Evolutionary conservation across 2,888 invertebrate genomes (phyloP).

Genomic region (Euproctis similis): DNA sequence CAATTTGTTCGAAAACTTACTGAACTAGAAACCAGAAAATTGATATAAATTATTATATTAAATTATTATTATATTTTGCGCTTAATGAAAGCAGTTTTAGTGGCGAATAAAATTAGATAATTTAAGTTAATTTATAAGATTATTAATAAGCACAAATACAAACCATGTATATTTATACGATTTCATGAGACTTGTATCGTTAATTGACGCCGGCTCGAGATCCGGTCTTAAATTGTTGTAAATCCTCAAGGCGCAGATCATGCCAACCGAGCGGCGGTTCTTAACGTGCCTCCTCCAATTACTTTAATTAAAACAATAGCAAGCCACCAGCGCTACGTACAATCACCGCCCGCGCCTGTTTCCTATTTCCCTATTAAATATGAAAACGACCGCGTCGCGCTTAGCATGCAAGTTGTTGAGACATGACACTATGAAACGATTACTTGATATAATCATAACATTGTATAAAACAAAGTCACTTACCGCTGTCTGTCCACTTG

Average conservation of each 20-base stretch:
- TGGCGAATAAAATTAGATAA: no score
- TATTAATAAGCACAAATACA: constrained; percentile 13
- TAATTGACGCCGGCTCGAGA: constrained; percentile 65
- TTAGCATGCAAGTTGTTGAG: constrained; percentile 69
- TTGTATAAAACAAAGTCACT: no score
- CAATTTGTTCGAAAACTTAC: no score
- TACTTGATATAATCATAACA: no score
- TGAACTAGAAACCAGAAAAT: no score
- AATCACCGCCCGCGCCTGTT: constrained; percentile 71
- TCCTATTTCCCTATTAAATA: constrained; percentile 76
- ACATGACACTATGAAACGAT: no score
- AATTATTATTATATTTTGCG: no score
- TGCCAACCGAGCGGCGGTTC: constrained; percentile 63
- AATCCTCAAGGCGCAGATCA: constrained; percentile 75
- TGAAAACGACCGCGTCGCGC: constrained; percentile 68
- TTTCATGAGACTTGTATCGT: constrained; percentile 46
- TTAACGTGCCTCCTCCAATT: constrained; percentile 73
- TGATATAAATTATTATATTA: no score
- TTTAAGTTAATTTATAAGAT: no score
- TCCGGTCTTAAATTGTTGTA: constrained; percentile 69
- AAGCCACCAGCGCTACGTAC: constrained; percentile 68
- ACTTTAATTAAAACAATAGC: constrained; percentile 76
- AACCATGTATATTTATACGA: constrained; percentile 26
- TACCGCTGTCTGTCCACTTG: no score
- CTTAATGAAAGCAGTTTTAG: no score